Evolutionary conservation across 2,888 invertebrate genomes (phyloP), one percentile per base, ranked within the genome.

Genomic region (Corbicula japonica): DNA sequence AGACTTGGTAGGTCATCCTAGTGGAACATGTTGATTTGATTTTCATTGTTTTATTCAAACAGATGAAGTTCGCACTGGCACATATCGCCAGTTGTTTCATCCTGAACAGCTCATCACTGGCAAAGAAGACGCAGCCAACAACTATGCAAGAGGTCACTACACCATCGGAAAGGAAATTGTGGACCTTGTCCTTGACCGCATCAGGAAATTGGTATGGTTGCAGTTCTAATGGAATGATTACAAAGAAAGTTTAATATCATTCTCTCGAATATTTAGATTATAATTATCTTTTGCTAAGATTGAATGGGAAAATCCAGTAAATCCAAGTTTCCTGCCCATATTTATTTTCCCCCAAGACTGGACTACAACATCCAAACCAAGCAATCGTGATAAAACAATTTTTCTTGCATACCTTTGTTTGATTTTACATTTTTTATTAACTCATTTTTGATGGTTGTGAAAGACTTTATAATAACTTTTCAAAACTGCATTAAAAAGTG

Each of bases 101-200:
- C 98, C 98, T 83, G 98, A 98, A 95, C 95, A 70, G 52, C 61
- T 98, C 94, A 98, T 98, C 94, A 98, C 98, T 90, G 98, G 98
- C 89, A 98, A 98, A 94, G 98, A 98, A 94, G 98, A 98, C 93
- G 98, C 98, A 61, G 98, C 98, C 89, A 98, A 99, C 95, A 98
- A 98, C 95, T 98, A 99, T 89, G 98, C 98, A 79, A 96, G 98
- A 92, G 98, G 98, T 80, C 98, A 98, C 94, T 84, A 84, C 70
- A 84, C 84, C n/a, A 84, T 84, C 46, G 84, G 84, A 52, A 84
- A 84, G 50, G 84, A 84, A 61, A 84, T 84, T 63, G 81, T 84
- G 12, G 84, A 84, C 63, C 69, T 84, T 15, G 81, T 84, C 12
- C 50, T 84, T 32, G 84, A 84, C 38, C 76, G 81, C 50, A 84